These are phyloP conservation scores for Chrysodeixis includens DNA, from an alignment of 2,888 invertebrate species.

Conservation along the genomic window DNA sequence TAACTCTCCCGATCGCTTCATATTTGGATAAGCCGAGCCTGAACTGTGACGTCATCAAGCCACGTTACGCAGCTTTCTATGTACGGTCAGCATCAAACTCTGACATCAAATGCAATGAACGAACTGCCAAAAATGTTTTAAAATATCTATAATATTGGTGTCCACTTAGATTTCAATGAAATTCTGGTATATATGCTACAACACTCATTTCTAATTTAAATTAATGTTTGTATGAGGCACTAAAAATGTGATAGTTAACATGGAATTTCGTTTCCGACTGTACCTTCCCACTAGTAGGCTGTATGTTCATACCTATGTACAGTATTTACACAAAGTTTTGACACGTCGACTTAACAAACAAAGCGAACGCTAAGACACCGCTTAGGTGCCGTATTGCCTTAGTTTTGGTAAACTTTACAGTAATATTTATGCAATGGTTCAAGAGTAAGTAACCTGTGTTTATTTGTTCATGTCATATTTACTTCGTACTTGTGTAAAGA, in stretches of 20 bases:
- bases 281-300: neutral
- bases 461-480: neutral
- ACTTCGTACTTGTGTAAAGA: too few species aligned
- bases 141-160: too few species aligned
- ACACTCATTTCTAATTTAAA: too few species aligned
- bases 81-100: neutral
- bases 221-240: too few species aligned
- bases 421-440: conserved; percentile 36
- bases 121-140: too few species aligned
- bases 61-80: conserved; percentile 12
- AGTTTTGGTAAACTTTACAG: conserved; percentile 36
- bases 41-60: conserved; percentile 20
- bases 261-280: too few species aligned
- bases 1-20: conserved; percentile 19
- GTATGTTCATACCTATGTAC: conserved; percentile 2
- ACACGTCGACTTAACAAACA: conserved; percentile 45
- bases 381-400: conserved; percentile 24
- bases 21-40: conserved; percentile 28
- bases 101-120: too few species aligned
- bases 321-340: conserved; percentile 43
- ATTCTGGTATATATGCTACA: too few species aligned
- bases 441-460: conserved; percentile 23
- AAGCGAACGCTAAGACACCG: conserved; percentile 28
- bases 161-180: too few species aligned
- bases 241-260: too few species aligned